phyloP scores from a whole-genome alignment of 2,797 vertebrate genomes.

The Crax fasciolata region DNA sequence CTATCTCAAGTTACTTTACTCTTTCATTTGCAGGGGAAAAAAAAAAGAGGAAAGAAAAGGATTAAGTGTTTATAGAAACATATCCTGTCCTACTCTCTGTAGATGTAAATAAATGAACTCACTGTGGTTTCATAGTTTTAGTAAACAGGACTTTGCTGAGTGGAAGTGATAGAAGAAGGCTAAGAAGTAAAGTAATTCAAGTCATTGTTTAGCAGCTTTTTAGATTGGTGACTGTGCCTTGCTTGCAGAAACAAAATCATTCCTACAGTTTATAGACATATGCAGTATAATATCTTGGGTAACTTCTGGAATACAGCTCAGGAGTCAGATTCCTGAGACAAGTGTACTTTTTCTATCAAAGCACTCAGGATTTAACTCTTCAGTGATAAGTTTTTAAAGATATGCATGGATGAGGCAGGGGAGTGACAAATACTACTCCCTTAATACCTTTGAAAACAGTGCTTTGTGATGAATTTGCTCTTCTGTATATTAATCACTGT shows the following conservation, averaged over 20 bases:
- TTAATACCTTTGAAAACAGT: neutral
- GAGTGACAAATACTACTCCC: neutral
- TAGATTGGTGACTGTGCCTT: neutral
- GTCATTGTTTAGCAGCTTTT: neutral
- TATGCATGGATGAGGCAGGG: neutral
- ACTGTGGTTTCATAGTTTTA: neutral
- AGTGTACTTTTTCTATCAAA: neutral
- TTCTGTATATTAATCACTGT: neutral
- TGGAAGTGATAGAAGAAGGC: neutral
- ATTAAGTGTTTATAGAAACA: neutral
- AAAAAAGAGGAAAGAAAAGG: rapidly evolving
- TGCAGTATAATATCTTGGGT: neutral
- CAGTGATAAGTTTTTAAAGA: neutral
- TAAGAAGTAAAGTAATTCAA: neutral
- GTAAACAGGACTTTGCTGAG: neutral
- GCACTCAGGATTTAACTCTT: neutral
- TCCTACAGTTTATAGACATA: neutral
- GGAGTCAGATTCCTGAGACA: neutral
- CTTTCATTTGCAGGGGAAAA: neutral
- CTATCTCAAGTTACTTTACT: neutral
- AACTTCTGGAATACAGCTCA: neutral
- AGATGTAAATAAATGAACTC: neutral
- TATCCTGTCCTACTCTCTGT: neutral
- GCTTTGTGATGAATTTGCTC: neutral
- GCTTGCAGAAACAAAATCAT: neutral